Conservation (phyloP, 2,888 invertebrate genomes). For the Netelia inedita region DNA sequence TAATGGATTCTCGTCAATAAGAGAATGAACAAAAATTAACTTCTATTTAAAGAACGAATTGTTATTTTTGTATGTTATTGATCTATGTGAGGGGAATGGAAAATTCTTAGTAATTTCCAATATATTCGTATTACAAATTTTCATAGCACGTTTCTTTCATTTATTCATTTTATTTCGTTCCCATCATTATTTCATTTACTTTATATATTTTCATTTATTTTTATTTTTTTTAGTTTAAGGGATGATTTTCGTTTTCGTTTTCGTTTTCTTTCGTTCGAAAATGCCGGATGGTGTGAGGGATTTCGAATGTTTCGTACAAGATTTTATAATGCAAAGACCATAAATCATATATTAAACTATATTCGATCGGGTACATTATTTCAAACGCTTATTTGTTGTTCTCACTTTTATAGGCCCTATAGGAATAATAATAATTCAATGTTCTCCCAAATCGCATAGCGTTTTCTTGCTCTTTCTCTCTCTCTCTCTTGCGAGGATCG, state of each 20-base stretch:
- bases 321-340: conserved; percentile 35
- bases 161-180: neutral
- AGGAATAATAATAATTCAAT: conserved; percentile 54
- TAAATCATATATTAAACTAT: conserved; percentile 64
- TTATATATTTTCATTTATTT: conserved; percentile 37
- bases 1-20: conserved; percentile 21
- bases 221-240: conserved; percentile 20
- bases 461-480: conserved; percentile 4
- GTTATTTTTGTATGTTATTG: too few species aligned
- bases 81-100: too few species aligned
- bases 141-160: neutral
- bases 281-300: conserved; percentile 17
- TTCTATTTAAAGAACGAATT: too few species aligned
- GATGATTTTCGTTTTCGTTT: neutral
- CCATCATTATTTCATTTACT: conserved; percentile 6
- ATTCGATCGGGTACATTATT: conserved; percentile 49
- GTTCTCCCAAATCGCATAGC: conserved; percentile 36
- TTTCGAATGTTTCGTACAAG: conserved; percentile 20
- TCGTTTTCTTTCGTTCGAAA: conserved; percentile 18
- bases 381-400: conserved; percentile 44
- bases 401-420: conserved; percentile 53
- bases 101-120: too few species aligned
- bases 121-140: neutral
- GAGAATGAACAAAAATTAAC: neutral
- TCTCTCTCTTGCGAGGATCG: conserved; percentile 22